Conservation (phyloP, 64 coral and sea anemone species). For the Actinia equina region DNA sequence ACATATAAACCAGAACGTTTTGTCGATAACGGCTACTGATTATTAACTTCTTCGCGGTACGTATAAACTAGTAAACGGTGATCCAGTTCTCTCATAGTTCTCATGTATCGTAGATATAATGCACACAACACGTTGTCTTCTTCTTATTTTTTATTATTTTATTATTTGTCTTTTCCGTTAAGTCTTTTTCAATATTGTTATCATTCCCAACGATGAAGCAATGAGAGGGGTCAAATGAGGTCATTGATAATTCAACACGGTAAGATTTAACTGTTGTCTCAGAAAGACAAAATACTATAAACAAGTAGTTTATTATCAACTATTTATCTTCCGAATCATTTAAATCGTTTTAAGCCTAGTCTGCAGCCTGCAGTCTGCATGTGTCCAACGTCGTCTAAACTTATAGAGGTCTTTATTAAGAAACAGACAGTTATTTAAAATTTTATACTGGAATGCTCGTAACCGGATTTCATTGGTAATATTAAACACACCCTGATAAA, state of each 20-base stretch:
- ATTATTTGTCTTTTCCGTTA: neutral
- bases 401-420: neutral
- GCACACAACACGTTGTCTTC: neutral
- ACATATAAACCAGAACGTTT: neutral
- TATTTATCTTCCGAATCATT: too few species aligned
- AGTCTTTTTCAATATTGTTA: neutral
- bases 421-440: neutral
- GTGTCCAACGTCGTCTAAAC: too few species aligned
- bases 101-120: neutral
- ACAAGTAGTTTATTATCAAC: too few species aligned
- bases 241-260: neutral
- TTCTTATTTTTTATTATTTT: neutral
- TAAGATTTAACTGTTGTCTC: neutral
- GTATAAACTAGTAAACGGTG: neutral
- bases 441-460: conserved; percentile 1
- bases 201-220: neutral
- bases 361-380: too few species aligned
- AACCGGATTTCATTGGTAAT: neutral
- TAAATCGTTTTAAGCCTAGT: too few species aligned
- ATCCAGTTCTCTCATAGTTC: neutral
- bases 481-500: neutral
- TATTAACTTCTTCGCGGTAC: neutral
- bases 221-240: neutral
- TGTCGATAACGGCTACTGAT: neutral
- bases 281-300: too few species aligned